Percentiles rank a stretch among this genome's conserved stretches.
Conservation (phyloP, 2,797 vertebrate species). For the Melanotaenia maccullochi region DNA sequence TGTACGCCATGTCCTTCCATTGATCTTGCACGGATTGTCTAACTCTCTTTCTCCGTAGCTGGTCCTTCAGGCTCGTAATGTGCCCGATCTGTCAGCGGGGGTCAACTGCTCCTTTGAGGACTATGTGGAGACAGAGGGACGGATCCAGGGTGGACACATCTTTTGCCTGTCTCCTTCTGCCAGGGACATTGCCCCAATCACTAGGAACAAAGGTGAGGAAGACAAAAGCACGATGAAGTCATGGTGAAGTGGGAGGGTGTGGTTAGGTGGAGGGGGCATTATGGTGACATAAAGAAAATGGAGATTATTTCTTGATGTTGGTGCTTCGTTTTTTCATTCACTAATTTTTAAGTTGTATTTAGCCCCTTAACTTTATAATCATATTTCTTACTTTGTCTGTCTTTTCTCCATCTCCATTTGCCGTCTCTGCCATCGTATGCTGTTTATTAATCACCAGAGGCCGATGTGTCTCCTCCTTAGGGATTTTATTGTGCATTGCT, state of each 20-base stretch:
- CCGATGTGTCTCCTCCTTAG: slow-evolving; percentile 14
- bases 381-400: neutral
- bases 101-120: slow-evolving; percentile 98
- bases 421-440: neutral
- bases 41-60: slow-evolving; percentile 78
- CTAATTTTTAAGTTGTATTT: neutral
- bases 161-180: slow-evolving; percentile 92
- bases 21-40: slow-evolving; percentile 63
- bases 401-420: neutral
- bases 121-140: slow-evolving; percentile 92
- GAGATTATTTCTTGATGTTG: neutral
- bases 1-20: slow-evolving; percentile 78
- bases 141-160: slow-evolving; percentile 89
- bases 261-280: neutral
- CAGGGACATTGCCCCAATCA: slow-evolving; percentile 92
- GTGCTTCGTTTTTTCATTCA: neutral
- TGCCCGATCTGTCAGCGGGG: slow-evolving; percentile 92
- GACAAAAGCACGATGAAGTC: slow-evolving; percentile 49
- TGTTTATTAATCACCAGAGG: slow-evolving; percentile 16
- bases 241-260: slow-evolving; percentile 22
- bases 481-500: slow-evolving; percentile 23
- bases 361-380: neutral
- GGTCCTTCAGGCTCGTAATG: slow-evolving; percentile 92
- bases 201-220: slow-evolving; percentile 88
- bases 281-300: slow-evolving; percentile 6